Evolutionary conservation across 2,797 vertebrate species (phyloP), one percentile per base, ranked within the genome.

Genomic region (Brachyalestes nurse): DNA sequence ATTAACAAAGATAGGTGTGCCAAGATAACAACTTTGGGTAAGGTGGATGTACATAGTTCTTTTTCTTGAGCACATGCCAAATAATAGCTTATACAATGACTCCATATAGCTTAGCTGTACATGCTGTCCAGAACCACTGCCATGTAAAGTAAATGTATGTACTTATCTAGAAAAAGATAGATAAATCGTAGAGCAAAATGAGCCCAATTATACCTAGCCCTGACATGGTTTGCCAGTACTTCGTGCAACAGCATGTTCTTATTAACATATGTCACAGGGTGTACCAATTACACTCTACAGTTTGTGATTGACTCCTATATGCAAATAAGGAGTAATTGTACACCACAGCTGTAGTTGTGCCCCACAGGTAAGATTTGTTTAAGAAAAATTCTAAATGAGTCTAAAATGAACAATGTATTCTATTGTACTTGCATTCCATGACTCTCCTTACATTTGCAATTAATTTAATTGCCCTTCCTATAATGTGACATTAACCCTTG

Each of bases 281-380:
- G 47, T 49, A 49, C 9, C 9, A 49, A 14, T 8, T 49, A 49
- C 47, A 49, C 47, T 45, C 42, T 13, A 14, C 21, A 66, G 77
- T 78, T 84, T 72, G 82, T 77, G 1, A 79, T 79, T 66, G 82
- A 80, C 78, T 7, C 28, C 14, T 23, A 67, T 72, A 66, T 49
- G 17, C 6, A 66, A 64, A 25, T 25, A 40, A 65, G 17, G 70
- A 47, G 47, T 69, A 72, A 60, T 84, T 88, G 81, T 86, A 74
- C 77, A 75, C 42, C 61, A 28, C 64, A 73, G 25, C 73, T 77
- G 70, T 84, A 55, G 64, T 51, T 89, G 79, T 64, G 40, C 78
- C n/a, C 9, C 65, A 82, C 82, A 86, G 86, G 86, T 85, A 86
- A 87, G 84, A 67, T 74, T 57, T 71, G 45, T 78, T 72, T 83